Evolutionary conservation across 2,888 invertebrate species (phyloP), one percentile per base, ranked within the genome.

Genomic region (Zaprionus lineosus): DNA sequence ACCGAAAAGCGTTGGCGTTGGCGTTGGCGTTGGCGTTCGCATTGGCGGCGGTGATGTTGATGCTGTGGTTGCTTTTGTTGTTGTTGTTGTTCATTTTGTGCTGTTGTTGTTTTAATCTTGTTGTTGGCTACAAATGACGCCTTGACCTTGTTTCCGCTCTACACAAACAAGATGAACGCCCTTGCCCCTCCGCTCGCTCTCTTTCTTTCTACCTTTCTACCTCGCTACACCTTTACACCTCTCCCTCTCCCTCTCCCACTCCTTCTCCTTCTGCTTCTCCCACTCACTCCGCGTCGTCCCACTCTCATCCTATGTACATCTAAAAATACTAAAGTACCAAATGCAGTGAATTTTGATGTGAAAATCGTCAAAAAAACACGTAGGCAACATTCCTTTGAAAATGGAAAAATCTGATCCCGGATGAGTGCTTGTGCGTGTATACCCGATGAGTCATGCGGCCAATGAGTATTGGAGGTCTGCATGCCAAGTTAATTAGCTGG

Each of bases 81-180:
- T 18, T 53, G 60, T 29, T 48, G 73, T 81, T 86, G 44, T 51
- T 31, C 40, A 46, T 53, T 33, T 46, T 59, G 48, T 63, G 63
- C 52, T 61, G 68, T 18, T 53, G 60, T 29, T 48, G 73, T 81
- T 86, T 83, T 82, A 84, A 83, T 86, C 82, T 82, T 82, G 82
- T 74, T n/a, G n/a, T n/a, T n/a, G n/a, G n/a, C n/a, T n/a, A n/a
- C n/a, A n/a, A n/a, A n/a, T n/a, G n/a, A n/a, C n/a, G n/a, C n/a
- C n/a, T n/a, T n/a, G n/a, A n/a, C n/a, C n/a, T n/a, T n/a, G n/a
- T n/a, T n/a, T 63, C 64, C 59, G 55, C 52, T 24, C 14, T n/a
- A 43, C 56, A 55, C 69, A 50, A 52, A 34, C 33, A 26, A 40
- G 39, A 48, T 44, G n/a, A n/a, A n/a, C n/a, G n/a, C n/a, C n/a